These are phyloP conservation scores for Naja naja DNA, from an alignment of 2,113 vertebrate species.

Conservation along the genomic window DNA sequence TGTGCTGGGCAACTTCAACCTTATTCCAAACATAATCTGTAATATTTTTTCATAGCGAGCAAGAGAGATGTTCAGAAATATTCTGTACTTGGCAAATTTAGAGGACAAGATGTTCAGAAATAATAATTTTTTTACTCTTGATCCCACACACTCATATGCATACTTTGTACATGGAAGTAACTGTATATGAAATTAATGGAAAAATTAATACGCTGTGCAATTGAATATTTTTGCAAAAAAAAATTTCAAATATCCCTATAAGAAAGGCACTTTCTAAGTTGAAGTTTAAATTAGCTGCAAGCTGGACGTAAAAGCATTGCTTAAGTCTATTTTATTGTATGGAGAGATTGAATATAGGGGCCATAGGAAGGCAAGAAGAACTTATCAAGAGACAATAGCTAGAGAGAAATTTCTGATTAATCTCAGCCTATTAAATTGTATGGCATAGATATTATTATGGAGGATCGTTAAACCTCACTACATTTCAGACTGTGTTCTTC, in stretches of 20 bases:
- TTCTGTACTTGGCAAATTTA: constrained; percentile 34
- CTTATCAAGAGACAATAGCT: not conserved
- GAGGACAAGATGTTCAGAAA: constrained; percentile 65
- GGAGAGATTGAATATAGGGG: not conserved
- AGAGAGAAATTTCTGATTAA: not conserved
- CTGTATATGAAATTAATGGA: constrained; percentile 41
- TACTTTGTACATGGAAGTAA: constrained; percentile 51
- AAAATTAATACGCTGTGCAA: constrained; percentile 12
- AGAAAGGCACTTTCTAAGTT: constrained; percentile 33
- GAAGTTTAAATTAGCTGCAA: constrained; percentile 12
- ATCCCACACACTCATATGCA: constrained; percentile 25
- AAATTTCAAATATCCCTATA: not conserved
- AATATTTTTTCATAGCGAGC: constrained; percentile 35
- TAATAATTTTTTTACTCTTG: constrained; percentile 53
- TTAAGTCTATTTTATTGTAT: not conserved
- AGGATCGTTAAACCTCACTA: not conserved
- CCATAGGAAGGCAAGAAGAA: not conserved
- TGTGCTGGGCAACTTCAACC: not conserved
- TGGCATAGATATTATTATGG: not conserved
- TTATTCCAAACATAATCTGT: not conserved
- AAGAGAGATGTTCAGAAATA: constrained; percentile 30
- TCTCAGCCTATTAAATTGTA: not conserved
- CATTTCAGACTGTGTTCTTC: not conserved
- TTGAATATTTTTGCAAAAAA: constrained; percentile 14
- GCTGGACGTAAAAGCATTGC: not conserved